Evolutionary conservation across 1,140 invertebrate genomes (phyloP), one percentile per base, ranked within the genome.

Genomic region (Propsilocerus akamusi): DNA sequence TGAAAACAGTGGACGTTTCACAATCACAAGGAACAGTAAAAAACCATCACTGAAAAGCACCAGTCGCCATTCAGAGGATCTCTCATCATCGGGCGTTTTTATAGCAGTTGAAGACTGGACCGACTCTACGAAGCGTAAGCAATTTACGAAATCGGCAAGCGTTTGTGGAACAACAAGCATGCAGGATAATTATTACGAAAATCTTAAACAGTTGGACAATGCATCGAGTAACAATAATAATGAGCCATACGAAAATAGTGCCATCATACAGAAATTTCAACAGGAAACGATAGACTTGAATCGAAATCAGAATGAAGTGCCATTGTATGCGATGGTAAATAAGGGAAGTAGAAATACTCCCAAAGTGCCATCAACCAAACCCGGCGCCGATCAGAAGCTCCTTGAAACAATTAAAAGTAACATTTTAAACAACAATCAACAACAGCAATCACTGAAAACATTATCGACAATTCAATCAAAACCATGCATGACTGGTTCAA

Each of bases 81-180:
- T 41, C 10, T 4, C 14, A 41, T 41, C 34, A 17, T 20, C 60
- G 47, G 48, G 51, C 17, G 57, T 65, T 12, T 60, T 63, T 25
- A 63, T 65, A 50, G 62, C 63, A 5, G 61, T 64, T 17, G 63
- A 64, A 50, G 62, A 65, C 54, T 64, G 63, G 62, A 54, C 59
- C 23, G 58, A 37, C 23, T 25, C 24, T 25, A 30, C 8, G 11
- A 24, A 14, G 12, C 14, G 14, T 4, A 47, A 22, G 20, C 23
- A 30, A 25, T 46, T 14, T 25, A n/a, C 24, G n/a, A 12, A 24
- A 6, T 24, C 25, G 24, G 20, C 17, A 14, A 25, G 3, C 26
- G 4, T 24, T 10, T 7, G 6, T 10, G 23, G 17, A 5, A 12
- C 32, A 14, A 14, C 49, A 11, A 46, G 25, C 17, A 22, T 24